Percentiles rank a stretch among this genome's conserved stretches.
phyloP scores from a whole-genome alignment of 2,113 vertebrate genomes.

The Mus musculus region DNA sequence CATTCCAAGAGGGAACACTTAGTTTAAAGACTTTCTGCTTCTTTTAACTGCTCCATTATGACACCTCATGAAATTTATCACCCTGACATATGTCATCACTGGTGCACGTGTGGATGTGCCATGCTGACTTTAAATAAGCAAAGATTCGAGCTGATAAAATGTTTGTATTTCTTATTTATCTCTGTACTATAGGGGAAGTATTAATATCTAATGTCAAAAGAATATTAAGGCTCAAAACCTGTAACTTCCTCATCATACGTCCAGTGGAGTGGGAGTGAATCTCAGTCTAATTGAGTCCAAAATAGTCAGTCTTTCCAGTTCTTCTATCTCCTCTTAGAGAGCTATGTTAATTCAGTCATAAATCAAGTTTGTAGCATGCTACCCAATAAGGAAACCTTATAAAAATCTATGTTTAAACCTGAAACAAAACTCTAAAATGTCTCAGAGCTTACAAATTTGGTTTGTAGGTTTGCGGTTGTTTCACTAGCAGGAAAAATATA shows the following conservation, averaged over 20 bases:
- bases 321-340: neutral
- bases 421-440: neutral
- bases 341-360: neutral
- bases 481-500: neutral
- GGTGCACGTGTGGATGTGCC: neutral
- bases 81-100: neutral
- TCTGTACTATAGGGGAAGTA: neutral
- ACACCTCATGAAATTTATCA: neutral
- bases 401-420: neutral
- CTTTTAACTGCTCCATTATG: neutral
- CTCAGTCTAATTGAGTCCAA: neutral
- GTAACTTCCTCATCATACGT: neutral
- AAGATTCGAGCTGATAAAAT: neutral
- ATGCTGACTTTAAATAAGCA: slow-evolving; percentile 10
- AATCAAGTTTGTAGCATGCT: neutral
- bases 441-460: neutral
- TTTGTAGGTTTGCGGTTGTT: neutral
- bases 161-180: neutral
- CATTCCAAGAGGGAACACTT: neutral
- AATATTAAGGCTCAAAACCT: neutral
- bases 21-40: neutral
- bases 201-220: neutral
- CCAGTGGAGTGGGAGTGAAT: neutral
- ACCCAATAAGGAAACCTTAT: neutral
- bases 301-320: neutral